A percentile compares a stretch with the other conserved stretches of the same genome.
These are phyloP conservation scores for Platycnemis pennipes DNA, from an alignment of 2,888 invertebrate species.

Conservation along the genomic window DNA sequence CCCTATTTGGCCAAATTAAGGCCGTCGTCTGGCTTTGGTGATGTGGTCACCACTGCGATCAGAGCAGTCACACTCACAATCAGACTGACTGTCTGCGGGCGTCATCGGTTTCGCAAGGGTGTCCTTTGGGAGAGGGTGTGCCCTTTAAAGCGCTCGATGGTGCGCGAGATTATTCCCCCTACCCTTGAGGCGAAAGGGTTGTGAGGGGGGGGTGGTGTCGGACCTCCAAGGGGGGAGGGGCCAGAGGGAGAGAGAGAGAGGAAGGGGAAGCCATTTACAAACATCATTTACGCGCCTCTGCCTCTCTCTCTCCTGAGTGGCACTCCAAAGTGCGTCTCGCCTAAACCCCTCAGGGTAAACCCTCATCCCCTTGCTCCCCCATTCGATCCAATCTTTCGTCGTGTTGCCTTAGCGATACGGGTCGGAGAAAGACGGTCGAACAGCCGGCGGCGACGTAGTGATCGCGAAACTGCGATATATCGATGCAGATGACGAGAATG, in stretches of 20 bases:
- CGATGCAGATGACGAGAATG: no score
- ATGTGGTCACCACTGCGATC: no score
- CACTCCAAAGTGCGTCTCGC: not conserved
- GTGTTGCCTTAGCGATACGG: not conserved
- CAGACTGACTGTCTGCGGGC: no score
- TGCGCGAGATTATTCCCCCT: not conserved
- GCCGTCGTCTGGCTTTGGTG: no score
- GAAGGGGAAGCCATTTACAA: constrained; percentile 19
- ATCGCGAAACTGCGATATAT: no score
- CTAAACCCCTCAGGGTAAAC: not conserved
- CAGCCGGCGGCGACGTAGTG: not conserved
- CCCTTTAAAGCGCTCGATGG: no score
- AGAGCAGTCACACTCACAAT: no score
- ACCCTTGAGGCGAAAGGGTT: not conserved
- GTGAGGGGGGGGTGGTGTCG: no score
- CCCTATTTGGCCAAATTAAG: no score
- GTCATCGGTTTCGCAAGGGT: no score
- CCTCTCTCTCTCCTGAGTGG: not conserved
- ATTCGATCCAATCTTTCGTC: not conserved
- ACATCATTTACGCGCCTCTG: not conserved
- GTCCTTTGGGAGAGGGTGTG: no score
- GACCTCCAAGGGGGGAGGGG: not conserved
- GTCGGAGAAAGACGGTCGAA: not conserved
- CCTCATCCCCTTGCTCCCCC: not conserved
- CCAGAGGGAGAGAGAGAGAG: not conserved